Evolutionary conservation across 2,797 vertebrate species (phyloP), one percentile per base, ranked within the genome.

Genomic region (Bucorvus abyssinicus): DNA sequence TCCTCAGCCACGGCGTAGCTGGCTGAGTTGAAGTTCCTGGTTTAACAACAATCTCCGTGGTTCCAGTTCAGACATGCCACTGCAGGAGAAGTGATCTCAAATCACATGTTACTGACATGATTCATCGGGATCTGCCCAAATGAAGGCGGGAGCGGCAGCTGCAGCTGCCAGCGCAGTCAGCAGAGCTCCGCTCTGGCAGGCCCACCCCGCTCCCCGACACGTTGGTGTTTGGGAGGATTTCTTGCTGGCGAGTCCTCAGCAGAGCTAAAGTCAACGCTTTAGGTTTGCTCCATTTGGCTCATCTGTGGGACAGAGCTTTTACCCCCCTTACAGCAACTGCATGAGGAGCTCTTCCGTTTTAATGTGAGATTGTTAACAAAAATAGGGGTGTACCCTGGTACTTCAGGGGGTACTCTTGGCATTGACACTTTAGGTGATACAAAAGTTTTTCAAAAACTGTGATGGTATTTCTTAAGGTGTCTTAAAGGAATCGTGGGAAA

Each of bases 111-210:
- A 27, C 1, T 6, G 63, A 29, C 11, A n/a, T 97, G 94, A 96
- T 87, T 96, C 92, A 97, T 59, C 61, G 22, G 44, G 76, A 87
- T 86, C 94, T 89, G 84, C 80, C 76, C 76, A 68, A 80, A 47
- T 47, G 34, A 77, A 93, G 87, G 65, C 13, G 2, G 91, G 94
- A 96, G 68, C 44, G 90, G 89, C 93, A 90, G 82, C 44, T 49
- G 81, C 89, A 95, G 94, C 92, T 96, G 96, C 87, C 92, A 95
- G 90, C 75, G 82, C n/a, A 91, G 95, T 90, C 93, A 95, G 86
- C 90, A 90, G 84, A 90, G 95, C 92, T 90, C 59, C 47, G 93
- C 81, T 90, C 84, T 47, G 47, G 77, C 78, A 87, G 92, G 92
- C 96, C 94, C 95, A 95, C 70, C n/a, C 93, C 95, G 52, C 84